Evolutionary conservation across 1,140 invertebrate genomes (phyloP), one percentile per base, ranked within the genome.

Genomic region (Chionoecetes opilio): DNA sequence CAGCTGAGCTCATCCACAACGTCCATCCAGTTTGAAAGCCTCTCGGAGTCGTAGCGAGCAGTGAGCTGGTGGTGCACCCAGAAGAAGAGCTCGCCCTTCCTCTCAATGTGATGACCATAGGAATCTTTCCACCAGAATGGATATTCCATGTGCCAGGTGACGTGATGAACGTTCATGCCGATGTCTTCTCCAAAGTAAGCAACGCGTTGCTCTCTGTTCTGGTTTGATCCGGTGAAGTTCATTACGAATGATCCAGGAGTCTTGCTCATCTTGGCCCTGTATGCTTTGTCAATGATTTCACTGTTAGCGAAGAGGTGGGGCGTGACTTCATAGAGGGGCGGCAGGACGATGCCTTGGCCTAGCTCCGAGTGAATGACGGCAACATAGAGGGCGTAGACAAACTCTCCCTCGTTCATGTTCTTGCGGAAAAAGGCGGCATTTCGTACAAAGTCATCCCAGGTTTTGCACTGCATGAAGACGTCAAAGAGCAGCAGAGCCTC

Each of bases 91-190:
- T 97, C 96, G 95, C 97, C 96, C 92, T 96, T 96, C 5, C 96
- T 53, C n/a, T 96, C 96, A 14, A 90, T 53, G 31, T 96, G 93
- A 21, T 96, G 82, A 75, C 95, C 95, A 26, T 96, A 96, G 94
- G 90, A 96, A 97, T 94, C 97, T 96, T 9, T 97, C 82, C 97
- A 96, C 97, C 97, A 98, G 96, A 97, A 97, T 97, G 97, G 97
- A 87, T 97, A 97, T 82, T 97, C 97, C 46, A 97, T 93, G 96
- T 97, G 97, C 97, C 97, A 97, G 34, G 96, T 97, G 96, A 97
- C 97, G 96, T 99, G 98, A 96, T 98, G 98, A 0, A 97, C 96
- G 96, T 98, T 98, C n/a, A 98, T 97, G 94, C 97, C 98, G 96
- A 98, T 97, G 96, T 98, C 98, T 97, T 98, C 98, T 34, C 97